Conservation (phyloP, 2,113 vertebrate genomes). For the Condylura cristata region DNA sequence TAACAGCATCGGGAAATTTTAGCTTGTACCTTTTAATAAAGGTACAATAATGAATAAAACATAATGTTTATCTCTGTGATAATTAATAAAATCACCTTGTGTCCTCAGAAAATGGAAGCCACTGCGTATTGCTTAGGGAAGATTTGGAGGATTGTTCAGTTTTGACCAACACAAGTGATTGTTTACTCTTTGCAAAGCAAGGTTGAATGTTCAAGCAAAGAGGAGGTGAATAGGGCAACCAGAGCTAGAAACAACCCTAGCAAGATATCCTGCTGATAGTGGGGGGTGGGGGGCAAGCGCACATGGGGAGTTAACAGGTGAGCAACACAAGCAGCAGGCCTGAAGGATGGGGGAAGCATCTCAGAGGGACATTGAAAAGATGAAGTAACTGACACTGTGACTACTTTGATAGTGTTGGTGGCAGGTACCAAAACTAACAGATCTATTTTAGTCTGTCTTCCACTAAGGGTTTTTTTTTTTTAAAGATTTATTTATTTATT, state of each 20-base stretch:
- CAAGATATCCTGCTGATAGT: not conserved
- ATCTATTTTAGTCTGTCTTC: not conserved
- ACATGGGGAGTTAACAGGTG: not conserved
- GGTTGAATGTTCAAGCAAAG: slow-evolving; percentile 27
- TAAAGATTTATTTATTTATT: too few species aligned
- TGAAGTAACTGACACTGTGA: not conserved
- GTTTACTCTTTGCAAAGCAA: slow-evolving; percentile 15
- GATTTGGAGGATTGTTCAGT: slow-evolving; percentile 1
- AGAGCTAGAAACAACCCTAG: not conserved
- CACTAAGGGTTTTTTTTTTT: not conserved
- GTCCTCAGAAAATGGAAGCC: slow-evolving; percentile 37
- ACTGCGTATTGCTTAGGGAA: not conserved
- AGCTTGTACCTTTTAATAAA: not conserved
- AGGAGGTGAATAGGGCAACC: not conserved
- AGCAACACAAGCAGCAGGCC: not conserved
- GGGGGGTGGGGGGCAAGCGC: not conserved
- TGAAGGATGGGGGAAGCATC: not conserved
- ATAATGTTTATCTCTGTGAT: not conserved
- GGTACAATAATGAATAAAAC: too few species aligned
- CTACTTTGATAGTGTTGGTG: not conserved
- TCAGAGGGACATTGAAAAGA: not conserved
- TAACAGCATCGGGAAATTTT: not conserved
- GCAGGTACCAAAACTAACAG: not conserved
- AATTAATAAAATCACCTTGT: slow-evolving; percentile 30
- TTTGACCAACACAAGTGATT: not conserved